These are phyloP conservation scores for Dolichopus griseipennis DNA, from an alignment of 2,888 invertebrate species.

Conservation along the genomic window DNA sequence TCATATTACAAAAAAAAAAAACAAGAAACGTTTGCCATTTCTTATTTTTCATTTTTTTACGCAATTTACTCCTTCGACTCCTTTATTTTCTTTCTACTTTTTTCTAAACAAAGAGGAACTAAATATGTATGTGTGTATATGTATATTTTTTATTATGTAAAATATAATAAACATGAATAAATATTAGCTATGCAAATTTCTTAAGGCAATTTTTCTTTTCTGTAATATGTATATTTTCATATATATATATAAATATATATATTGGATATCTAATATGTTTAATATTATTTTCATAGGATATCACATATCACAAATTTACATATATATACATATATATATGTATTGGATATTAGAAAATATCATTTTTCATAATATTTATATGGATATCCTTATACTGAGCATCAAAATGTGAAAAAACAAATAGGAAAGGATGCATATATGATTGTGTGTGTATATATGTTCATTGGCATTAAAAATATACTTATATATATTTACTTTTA, in stretches of 20 bases:
- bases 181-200: slow-evolving; percentile 6
- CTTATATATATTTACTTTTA: neutral
- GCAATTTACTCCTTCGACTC: neutral
- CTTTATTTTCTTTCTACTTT: neutral
- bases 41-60: neutral
- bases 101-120: too few relatives aligned
- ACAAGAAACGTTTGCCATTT: neutral
- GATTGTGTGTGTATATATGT: neutral
- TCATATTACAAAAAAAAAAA: neutral
- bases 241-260: neutral
- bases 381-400: neutral
- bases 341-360: neutral
- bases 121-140: too few relatives aligned
- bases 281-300: neutral
- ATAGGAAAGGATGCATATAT: neutral
- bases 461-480: neutral
- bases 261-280: neutral
- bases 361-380: slow-evolving; percentile 6
- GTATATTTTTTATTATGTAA: neutral
- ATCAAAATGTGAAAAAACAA: neutral
- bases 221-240: too few relatives aligned
- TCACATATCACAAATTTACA: neutral
- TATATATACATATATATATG: too few relatives aligned
- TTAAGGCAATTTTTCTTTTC: slow-evolving; percentile 3
- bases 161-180: neutral